Conservation (phyloP, 2,113 vertebrate species). For the Heterochromis multidens region DNA sequence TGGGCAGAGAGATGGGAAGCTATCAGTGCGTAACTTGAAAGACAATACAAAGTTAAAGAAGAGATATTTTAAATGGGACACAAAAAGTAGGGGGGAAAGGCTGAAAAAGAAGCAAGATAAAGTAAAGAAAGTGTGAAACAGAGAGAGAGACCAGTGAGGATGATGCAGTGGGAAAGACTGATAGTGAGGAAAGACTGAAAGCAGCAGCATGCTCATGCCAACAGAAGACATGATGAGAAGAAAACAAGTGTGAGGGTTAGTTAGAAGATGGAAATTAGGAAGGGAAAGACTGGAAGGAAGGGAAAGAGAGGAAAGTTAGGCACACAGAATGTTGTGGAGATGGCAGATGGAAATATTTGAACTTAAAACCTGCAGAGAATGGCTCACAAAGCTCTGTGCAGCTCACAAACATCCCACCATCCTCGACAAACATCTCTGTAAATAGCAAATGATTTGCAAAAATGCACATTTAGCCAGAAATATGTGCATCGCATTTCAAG, state of each 20-base stretch:
- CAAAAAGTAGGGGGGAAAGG: not conserved
- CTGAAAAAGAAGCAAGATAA: not conserved
- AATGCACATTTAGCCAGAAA: not conserved
- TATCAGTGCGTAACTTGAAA: not conserved
- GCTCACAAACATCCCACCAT: not conserved
- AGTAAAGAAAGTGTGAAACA: not conserved
- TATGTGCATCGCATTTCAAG: not conserved
- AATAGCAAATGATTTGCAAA: not conserved
- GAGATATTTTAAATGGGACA: not conserved
- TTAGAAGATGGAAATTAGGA: not conserved
- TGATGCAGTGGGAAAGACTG: not conserved
- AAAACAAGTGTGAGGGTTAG: not conserved
- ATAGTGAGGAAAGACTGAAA: not conserved
- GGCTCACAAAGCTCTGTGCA: not conserved
- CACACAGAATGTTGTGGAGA: not conserved
- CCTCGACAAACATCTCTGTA: not conserved
- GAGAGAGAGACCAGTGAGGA: not conserved
- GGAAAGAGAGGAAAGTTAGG: rapidly evolving
- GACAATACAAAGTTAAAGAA: not conserved
- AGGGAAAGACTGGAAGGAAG: not conserved
- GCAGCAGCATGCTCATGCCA: rapidly evolving
- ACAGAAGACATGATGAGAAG: not conserved
- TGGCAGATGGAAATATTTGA: not conserved
- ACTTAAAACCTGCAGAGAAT: not conserved
- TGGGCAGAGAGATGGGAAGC: not conserved